A percentile compares a stretch with the other conserved stretches of the same genome.
phyloP scores from a whole-genome alignment of 2,113 vertebrate species.

The Phrynocephalus versicolor region DNA sequence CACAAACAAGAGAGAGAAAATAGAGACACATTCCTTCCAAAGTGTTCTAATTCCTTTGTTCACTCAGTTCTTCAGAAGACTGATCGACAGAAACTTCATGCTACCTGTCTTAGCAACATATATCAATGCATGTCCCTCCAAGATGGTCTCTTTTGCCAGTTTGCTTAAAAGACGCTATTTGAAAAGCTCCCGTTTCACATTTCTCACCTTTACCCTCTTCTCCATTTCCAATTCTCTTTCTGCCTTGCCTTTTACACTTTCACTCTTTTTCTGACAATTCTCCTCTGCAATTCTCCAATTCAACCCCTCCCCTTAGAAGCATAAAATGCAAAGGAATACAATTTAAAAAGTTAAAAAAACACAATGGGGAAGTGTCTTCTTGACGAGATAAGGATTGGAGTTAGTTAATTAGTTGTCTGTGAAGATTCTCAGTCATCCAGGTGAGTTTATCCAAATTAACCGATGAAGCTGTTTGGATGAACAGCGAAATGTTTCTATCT shows the following conservation, averaged over 20 bases:
- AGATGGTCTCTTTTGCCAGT: not conserved
- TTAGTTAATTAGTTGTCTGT: too few relatives aligned
- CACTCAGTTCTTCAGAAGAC: slow-evolving; percentile 34
- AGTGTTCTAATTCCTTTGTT: not conserved
- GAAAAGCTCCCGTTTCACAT: slow-evolving; percentile 50
- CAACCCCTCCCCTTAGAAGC: slow-evolving; percentile 67
- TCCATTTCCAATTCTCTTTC: slow-evolving; percentile 59
- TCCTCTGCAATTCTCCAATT: slow-evolving; percentile 67
- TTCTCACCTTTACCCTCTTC: slow-evolving; percentile 54
- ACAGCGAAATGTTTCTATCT: too few relatives aligned
- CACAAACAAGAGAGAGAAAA: slow-evolving; percentile 36
- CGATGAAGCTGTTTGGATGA: too few relatives aligned
- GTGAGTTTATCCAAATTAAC: too few relatives aligned
- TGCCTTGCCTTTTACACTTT: slow-evolving; percentile 38
- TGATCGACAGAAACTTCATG: slow-evolving; percentile 38
- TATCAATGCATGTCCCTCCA: not conserved
- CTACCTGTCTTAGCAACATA: slow-evolving; percentile 29
- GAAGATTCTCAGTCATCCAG: too few relatives aligned
- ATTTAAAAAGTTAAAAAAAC: slow-evolving; percentile 70
- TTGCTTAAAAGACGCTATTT: slow-evolving; percentile 47
- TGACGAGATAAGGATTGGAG: slow-evolving; percentile 52
- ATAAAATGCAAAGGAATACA: slow-evolving; percentile 71
- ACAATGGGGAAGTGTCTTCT: slow-evolving; percentile 73
- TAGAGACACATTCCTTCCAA: slow-evolving; percentile 28
- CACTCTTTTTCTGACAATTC: slow-evolving; percentile 56